A percentile compares a stretch with the other conserved stretches of the same genome.
Evolutionary conservation across 2,797 vertebrate genomes (phyloP).

Genomic region (Selene dorsalis): DNA sequence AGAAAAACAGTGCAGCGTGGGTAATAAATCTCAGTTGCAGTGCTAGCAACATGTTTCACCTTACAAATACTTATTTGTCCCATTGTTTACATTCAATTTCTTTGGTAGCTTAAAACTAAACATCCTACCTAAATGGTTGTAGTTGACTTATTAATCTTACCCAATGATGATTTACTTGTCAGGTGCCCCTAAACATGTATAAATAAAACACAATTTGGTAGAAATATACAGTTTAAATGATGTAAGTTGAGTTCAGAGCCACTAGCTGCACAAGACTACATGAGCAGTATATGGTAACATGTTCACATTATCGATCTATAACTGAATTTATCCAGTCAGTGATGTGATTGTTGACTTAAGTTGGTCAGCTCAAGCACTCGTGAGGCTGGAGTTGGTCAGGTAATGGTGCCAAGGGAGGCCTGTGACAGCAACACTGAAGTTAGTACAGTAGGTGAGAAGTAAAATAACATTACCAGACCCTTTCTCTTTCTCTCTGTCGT

Average conservation of each 20-base stretch:
- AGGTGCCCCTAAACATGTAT: too few relatives aligned
- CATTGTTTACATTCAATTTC: not conserved
- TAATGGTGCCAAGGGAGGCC: slow-evolving; percentile 56
- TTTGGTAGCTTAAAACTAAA: not conserved
- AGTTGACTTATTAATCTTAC: not conserved
- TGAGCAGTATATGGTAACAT: not conserved
- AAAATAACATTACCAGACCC: slow-evolving; percentile 63
- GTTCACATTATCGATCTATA: not conserved
- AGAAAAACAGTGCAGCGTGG: not conserved
- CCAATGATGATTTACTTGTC: too few relatives aligned
- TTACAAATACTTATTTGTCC: not conserved
- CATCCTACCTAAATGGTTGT: not conserved
- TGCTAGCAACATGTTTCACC: not conserved
- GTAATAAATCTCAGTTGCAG: not conserved
- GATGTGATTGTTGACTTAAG: slow-evolving; percentile 37
- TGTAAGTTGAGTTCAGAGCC: not conserved
- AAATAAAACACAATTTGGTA: not conserved
- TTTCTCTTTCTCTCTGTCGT: slow-evolving; percentile 14
- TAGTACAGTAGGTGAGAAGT: slow-evolving; percentile 52
- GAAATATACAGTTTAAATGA: not conserved
- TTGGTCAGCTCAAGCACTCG: slow-evolving; percentile 24
- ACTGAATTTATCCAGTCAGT: slow-evolving; percentile 1
- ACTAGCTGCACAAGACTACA: not conserved
- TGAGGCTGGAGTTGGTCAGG: slow-evolving; percentile 41
- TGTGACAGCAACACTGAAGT: slow-evolving; percentile 62